These are phyloP conservation scores for Numenius arquata DNA, from an alignment of 2,113 vertebrate genomes.

Conservation along the genomic window DNA sequence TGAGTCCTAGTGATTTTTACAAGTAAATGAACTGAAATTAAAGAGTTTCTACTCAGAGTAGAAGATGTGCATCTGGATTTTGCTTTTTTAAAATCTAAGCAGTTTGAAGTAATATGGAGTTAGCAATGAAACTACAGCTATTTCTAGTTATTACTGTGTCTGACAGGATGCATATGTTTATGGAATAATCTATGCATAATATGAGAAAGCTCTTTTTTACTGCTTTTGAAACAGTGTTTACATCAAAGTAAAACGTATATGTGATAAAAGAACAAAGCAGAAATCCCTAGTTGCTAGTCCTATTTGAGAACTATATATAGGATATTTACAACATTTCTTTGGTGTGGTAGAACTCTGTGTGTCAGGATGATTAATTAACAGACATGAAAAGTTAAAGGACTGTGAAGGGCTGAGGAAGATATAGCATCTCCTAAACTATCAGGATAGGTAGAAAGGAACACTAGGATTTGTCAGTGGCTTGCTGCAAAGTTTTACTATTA, in stretches of 20 bases:
- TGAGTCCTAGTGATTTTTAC: neutral
- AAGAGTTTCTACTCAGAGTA: neutral
- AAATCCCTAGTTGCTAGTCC: conserved; percentile 21
- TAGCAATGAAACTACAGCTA: conserved; percentile 33
- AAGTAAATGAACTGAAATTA: neutral
- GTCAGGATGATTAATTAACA: conserved; percentile 61
- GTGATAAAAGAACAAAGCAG: conserved; percentile 63
- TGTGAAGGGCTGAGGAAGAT: neutral
- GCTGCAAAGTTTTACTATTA: neutral
- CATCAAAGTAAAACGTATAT: conserved; percentile 54
- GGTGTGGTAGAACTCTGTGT: neutral
- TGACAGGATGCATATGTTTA: conserved; percentile 54
- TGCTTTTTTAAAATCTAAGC: neutral
- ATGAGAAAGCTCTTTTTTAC: conserved; percentile 44
- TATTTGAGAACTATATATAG: conserved; percentile 46
- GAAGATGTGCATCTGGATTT: neutral
- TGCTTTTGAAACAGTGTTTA: conserved; percentile 58
- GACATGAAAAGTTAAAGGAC: conserved; percentile 15
- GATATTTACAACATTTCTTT: conserved; percentile 51
- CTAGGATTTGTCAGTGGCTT: neutral
- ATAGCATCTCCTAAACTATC: neutral
- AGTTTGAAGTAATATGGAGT: neutral
- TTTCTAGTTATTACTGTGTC: conserved; percentile 56
- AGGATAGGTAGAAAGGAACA: neutral
- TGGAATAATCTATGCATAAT: conserved; percentile 53